Conservation (phyloP, 2,888 invertebrate genomes). For the Drosophila barbarae region DNA sequence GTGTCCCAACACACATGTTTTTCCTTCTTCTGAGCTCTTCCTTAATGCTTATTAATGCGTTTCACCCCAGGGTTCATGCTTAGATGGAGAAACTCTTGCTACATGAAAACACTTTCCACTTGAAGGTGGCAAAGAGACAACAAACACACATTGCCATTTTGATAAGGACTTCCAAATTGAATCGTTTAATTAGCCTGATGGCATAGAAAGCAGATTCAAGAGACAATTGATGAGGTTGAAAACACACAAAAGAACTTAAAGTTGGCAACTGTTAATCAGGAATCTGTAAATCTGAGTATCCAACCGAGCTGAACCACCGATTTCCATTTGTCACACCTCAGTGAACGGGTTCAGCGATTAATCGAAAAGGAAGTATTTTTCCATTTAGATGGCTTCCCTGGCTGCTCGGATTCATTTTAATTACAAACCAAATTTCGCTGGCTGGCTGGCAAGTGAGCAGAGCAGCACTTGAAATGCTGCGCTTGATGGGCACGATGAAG, state of each 20-base stretch:
- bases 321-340: constrained; percentile 53
- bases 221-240: constrained; percentile 37
- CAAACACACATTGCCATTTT: constrained; percentile 28
- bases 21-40: constrained; percentile 14
- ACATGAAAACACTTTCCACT: constrained; percentile 34
- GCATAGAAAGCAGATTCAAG: constrained; percentile 26
- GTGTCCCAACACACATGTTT: constrained; percentile 42
- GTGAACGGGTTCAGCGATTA: constrained; percentile 65
- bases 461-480: constrained; percentile 58
- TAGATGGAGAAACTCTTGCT: constrained; percentile 13
- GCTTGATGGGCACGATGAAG: constrained; percentile 67
- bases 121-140: constrained; percentile 46
- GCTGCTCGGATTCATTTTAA: constrained; percentile 73
- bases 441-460: constrained; percentile 60
- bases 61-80: constrained; percentile 17
- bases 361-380: constrained; percentile 63
- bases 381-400: constrained; percentile 72
- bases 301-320: constrained; percentile 1
- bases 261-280: constrained; percentile 21
- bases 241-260: constrained; percentile 23
- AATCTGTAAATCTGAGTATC: not conserved
- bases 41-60: constrained; percentile 67
- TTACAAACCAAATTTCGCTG: constrained; percentile 69
- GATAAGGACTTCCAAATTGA: constrained; percentile 48
- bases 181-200: constrained; percentile 62